A percentile compares a stretch with the other conserved stretches of the same genome.
phyloP scores from a whole-genome alignment of 1,140 invertebrate species.

The Euborellia annulipes region DNA sequence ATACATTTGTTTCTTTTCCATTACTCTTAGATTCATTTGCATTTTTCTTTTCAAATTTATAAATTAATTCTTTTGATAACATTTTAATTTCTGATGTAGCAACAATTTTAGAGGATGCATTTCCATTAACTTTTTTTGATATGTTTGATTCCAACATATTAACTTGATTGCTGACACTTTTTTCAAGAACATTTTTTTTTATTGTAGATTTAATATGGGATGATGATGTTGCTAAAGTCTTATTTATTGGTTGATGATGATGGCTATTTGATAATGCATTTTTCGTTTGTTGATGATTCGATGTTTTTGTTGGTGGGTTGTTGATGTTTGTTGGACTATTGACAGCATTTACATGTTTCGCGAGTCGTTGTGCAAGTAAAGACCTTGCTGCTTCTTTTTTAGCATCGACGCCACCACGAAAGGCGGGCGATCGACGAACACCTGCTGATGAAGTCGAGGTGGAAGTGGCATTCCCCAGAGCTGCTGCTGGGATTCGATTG shows the following conservation, averaged over 20 bases:
- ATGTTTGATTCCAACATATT: no score
- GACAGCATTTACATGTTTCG: not conserved
- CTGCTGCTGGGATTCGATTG: no score
- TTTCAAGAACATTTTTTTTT: constrained; percentile 19
- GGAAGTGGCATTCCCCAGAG: no score
- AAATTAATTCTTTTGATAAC: no score
- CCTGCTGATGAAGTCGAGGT: no score
- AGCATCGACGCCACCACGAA: constrained; percentile 34
- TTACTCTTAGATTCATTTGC: no score
- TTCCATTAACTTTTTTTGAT: constrained; percentile 4
- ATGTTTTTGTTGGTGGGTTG: constrained; percentile 18
- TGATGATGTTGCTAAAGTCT: not conserved
- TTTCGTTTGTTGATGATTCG: no score
- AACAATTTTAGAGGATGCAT: constrained; percentile 6
- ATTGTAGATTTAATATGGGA: no score
- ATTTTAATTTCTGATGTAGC: not conserved
- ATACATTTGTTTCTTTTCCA: no score
- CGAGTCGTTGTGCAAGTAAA: not conserved
- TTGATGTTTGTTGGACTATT: constrained; percentile 15
- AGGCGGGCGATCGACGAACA: constrained; percentile 33
- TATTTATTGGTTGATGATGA: no score
- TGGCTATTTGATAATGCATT: no score
- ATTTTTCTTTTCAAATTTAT: no score
- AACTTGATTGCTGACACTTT: constrained; percentile 21
- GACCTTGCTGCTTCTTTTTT: constrained; percentile 23